Percentiles rank a stretch among this genome's conserved stretches.
Evolutionary conservation across 2,797 vertebrate genomes (phyloP).

Genomic region (Pseudomugil gertrudae): DNA sequence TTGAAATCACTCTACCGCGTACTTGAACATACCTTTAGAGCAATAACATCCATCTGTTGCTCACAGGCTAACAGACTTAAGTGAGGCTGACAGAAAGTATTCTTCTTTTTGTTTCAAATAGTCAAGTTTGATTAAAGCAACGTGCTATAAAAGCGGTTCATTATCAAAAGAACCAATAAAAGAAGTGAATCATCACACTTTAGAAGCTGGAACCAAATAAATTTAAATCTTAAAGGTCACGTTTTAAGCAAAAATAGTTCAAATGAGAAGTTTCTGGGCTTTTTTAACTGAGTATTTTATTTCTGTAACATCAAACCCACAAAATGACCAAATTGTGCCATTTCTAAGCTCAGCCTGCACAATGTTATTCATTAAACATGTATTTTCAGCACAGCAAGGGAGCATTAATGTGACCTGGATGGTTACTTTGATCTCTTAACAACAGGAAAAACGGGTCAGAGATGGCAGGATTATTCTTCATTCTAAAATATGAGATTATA

Average conservation of each 20-base stretch:
- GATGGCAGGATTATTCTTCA: slow-evolving; percentile 22
- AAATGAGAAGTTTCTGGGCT: neutral
- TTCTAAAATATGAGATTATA: slow-evolving; percentile 30
- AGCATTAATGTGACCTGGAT: neutral
- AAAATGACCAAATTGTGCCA: neutral
- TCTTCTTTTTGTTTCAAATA: neutral
- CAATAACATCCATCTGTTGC: slow-evolving; percentile 26
- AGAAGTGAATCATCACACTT: neutral
- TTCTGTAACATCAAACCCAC: neutral
- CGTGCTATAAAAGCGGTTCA: too few relatives aligned
- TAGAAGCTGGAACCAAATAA: neutral
- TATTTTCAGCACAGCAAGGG: neutral
- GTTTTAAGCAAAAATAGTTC: neutral
- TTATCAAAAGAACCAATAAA: neutral
- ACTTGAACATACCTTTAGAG: neutral
- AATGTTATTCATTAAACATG: neutral
- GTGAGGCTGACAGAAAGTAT: neutral
- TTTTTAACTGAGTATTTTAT: neutral
- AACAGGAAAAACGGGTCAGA: slow-evolving; percentile 6
- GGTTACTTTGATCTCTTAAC: neutral
- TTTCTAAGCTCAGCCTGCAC: neutral
- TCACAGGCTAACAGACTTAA: neutral
- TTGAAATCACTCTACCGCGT: slow-evolving; percentile 1
- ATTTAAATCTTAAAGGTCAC: neutral
- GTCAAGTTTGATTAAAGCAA: neutral